Conservation (phyloP, 1,140 invertebrate species). For the fruit fly (Drosophila melanogaster) region Release_6_plus_ISO1_MT NC_004354.4:18309501-18310000, state of each 20-base stretch:
- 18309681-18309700: slow-evolving; percentile 1
- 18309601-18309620: slow-evolving; percentile 25
- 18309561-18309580: slow-evolving; percentile 29
- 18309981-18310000: not conserved
- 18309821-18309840: slow-evolving; percentile 16
- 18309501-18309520: slow-evolving; percentile 14
- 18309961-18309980: not conserved
- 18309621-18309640: slow-evolving; percentile 16
- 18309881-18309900: not conserved
- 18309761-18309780: not conserved
- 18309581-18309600: slow-evolving; percentile 21
- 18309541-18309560: slow-evolving; percentile 12
- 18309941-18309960: not conserved
- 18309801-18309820: slow-evolving; percentile 22
- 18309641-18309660: slow-evolving; percentile 44
- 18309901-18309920: slow-evolving; percentile 5
- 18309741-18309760: not conserved
- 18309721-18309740: not conserved
- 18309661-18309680: slow-evolving; percentile 9
- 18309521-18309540: not conserved
- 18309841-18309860: slow-evolving; percentile 14
- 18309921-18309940: not conserved
- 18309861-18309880: slow-evolving; percentile 13
- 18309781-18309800: slow-evolving; percentile 14
- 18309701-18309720: slow-evolving; percentile 7